Evolutionary conservation across 1,140 invertebrate genomes (phyloP).

Genomic region (Hermetia illucens): DNA sequence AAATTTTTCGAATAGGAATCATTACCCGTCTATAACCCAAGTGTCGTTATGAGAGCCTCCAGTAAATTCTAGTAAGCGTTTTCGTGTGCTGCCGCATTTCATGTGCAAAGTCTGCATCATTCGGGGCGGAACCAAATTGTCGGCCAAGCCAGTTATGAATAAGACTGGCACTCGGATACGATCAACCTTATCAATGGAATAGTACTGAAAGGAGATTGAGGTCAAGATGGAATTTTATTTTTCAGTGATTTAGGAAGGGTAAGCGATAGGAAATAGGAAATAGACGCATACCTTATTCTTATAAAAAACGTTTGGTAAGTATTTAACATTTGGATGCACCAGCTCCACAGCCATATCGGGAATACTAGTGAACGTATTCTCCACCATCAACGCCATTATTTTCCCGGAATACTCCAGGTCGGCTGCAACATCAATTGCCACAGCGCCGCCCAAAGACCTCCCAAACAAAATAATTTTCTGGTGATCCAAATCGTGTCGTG

Average conservation of each 20-base stretch:
- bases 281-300: conserved; percentile 59
- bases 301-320: conserved; percentile 59
- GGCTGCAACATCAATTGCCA: conserved; percentile 71
- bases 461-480: conserved; percentile 86
- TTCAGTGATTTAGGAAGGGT: no score
- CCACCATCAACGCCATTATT: conserved; percentile 75
- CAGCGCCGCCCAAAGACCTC: conserved; percentile 75
- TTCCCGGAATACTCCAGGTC: conserved; percentile 54
- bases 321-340: conserved; percentile 50
- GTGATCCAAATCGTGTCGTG: conserved; percentile 68
- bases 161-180: conserved; percentile 52
- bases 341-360: conserved; percentile 77
- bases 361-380: conserved; percentile 93
- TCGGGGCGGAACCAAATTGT: conserved; percentile 63
- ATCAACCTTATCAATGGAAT: conserved; percentile 53
- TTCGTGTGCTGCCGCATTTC: conserved; percentile 49
- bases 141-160: conserved; percentile 67
- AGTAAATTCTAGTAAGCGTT: conserved; percentile 55
- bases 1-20: neutral
- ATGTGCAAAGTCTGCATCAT: conserved; percentile 74
- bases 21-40: conserved; percentile 43
- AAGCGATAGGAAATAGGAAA: neutral
- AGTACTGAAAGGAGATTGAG: conserved; percentile 41
- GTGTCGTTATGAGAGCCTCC: conserved; percentile 80
- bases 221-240: conserved; percentile 9